Evolutionary conservation across 1,140 invertebrate genomes (phyloP), one percentile per base, ranked within the genome.

Genomic region (Glomeris maerens): DNA sequence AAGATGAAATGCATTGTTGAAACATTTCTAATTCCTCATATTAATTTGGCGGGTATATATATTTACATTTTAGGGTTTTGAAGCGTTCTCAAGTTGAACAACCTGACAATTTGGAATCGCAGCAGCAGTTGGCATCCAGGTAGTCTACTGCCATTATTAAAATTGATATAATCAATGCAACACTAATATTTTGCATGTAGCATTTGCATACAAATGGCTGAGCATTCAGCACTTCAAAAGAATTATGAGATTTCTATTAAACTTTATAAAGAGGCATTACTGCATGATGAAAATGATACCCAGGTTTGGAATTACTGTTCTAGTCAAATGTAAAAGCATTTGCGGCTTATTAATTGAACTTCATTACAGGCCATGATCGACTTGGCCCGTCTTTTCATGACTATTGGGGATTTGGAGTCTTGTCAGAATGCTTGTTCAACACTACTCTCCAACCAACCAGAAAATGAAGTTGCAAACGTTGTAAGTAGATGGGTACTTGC

Each of bases 391-490:
- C 45, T 63, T 4, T 52, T 42, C 39, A 40, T 55, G 20, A 51
- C 66, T 62, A 61, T 64, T 4, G 66, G 65, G 53, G 73, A 78
- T 52, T 59, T 76, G 23, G 84, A 92, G 53, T 74, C 80, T 45
- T 95, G 91, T 62, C 80, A 91, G 54, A 79, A 88, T 59, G 85
- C 83, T 2, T 93, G 90, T 62, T 75, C 80, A 31, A 76, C 80
- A 3, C 70, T 97, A 17, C 67, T 96, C 14, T 80, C 80, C 54
- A 74, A 81, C 3, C 88, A 95, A 62, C 79, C 80, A 21, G 84
- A 91, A 55, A 92, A 95, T 66, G 87, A 94, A 66, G 77, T 80
- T 26, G 89, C 91, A 2, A 85, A 84, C 2, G 79, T 96, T 58
- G 72, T 74, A 58, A 60, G 62, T 59, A 25, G 22, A 39, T n/a